phyloP scores from a whole-genome alignment of 2,113 vertebrate species.

The Rana temporaria region DNA sequence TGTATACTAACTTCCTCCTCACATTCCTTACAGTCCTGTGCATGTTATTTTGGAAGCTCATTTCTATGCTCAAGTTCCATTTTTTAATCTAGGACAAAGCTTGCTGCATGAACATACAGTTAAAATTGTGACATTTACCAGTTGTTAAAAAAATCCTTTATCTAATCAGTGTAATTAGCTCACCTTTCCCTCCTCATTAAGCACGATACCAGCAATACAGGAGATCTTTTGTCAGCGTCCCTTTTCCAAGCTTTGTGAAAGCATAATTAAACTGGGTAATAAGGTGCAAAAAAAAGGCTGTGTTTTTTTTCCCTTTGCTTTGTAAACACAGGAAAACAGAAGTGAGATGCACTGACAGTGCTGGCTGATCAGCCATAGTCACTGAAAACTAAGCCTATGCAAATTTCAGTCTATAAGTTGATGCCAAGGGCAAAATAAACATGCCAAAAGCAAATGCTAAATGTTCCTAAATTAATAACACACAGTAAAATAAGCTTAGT shows the following conservation, averaged over 20 bases:
- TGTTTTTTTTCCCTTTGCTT: neutral
- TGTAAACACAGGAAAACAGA: conserved; percentile 18
- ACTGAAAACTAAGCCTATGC: conserved; percentile 1
- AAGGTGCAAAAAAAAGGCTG: conserved; percentile 26
- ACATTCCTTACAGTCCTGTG: neutral
- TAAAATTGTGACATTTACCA: conserved; percentile 35
- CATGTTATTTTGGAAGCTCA: neutral
- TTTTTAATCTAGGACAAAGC: neutral
- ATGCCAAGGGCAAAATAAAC: conserved; percentile 15
- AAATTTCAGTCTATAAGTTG: neutral
- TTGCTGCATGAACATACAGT: conserved; percentile 2
- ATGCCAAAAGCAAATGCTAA: conserved; percentile 16
- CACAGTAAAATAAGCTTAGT: neutral
- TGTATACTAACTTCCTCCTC: too few species aligned
- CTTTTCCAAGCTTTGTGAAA: conserved; percentile 29
- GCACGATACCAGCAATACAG: conserved; percentile 27
- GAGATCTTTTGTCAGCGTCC: conserved; percentile 50
- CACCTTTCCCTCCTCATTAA: conserved; percentile 56
- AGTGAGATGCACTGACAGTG: neutral
- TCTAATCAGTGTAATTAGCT: conserved; percentile 56
- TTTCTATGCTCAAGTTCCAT: neutral
- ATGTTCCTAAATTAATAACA: neutral
- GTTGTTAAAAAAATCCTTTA: conserved; percentile 41
- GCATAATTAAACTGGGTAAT: conserved; percentile 51
- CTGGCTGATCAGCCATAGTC: neutral